A percentile compares a stretch with the other conserved stretches of the same genome.
These are phyloP conservation scores for Tachuris rubrigastra DNA, from an alignment of 2,113 vertebrate species.

Conservation along the genomic window DNA sequence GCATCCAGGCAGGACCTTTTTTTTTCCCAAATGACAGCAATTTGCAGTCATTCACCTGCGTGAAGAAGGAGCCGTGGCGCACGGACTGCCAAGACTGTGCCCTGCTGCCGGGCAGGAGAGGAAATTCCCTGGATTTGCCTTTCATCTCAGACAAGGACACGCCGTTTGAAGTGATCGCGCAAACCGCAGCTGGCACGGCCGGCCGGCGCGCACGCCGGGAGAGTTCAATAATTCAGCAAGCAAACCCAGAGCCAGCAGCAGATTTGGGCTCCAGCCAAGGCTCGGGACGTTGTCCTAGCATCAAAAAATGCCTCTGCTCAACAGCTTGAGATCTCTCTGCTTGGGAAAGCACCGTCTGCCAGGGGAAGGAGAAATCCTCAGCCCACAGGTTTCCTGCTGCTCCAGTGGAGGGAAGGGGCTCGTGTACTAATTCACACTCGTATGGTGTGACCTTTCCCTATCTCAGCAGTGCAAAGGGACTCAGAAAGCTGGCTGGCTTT, in stretches of 20 bases:
- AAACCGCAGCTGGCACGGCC: neutral
- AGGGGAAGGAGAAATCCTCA: neutral
- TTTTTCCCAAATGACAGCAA: neutral
- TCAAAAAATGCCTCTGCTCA: neutral
- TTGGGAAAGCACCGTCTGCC: neutral
- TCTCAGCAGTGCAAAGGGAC: neutral
- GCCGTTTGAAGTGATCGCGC: neutral
- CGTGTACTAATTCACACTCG: neutral
- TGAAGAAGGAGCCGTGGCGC: neutral
- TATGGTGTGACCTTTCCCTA: neutral
- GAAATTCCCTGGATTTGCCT: slow-evolving; percentile 30
- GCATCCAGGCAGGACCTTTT: fast-evolving
- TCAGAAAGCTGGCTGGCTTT: neutral
- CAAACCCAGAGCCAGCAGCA: slow-evolving; percentile 5
- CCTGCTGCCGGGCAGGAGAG: neutral
- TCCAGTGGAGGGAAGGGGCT: neutral
- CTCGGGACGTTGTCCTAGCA: neutral
- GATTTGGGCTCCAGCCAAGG: neutral
- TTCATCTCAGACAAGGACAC: neutral
- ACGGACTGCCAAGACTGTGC: neutral
- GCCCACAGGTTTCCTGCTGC: neutral
- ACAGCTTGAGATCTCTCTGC: neutral
- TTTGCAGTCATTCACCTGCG: neutral
- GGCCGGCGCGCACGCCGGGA: fast-evolving
- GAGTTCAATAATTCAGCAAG: slow-evolving; percentile 32